Base-by-base conservation (phyloP, 1,140 invertebrate genomes). In the Eueides isabella region DNA sequence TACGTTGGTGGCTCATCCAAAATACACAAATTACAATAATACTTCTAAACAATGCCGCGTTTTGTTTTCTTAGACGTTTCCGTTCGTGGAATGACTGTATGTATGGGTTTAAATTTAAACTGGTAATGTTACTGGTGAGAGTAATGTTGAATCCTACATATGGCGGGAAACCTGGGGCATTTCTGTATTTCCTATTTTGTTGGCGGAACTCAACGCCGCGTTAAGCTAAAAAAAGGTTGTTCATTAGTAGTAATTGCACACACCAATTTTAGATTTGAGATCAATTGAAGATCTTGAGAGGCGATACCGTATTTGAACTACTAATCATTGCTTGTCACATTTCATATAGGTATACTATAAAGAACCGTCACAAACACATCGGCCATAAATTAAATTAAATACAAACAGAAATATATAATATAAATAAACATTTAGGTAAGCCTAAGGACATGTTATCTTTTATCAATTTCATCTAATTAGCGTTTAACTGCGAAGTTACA, bases 21-120 rank as follows among this genome's bases (percentile, higher is more conserved):
- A 76, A 75, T 76, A 74, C 67, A 75, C 67, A 79, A 75, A 74
- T 74, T 71, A 75, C 64, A 74, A 74, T 74, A 77, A 71, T 71
- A 61, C 68, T 67, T 75, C 67, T 76, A 81, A 82, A 83, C 80
- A 83, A 79, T 79, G 72, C 66, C 67, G 62, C 41, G 74, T 72
- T 80, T 80, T 80, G 77, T 83, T 83, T 81, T 81, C 76, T 64
- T 75, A 69, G 75, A 79, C 71, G 74, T 79, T 80, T 81, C 74
- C 78, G 72, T 63, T 74, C 23, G 23, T 55, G 19, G 41, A 38
- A 48, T 26, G 9, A 3, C 23, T 26, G 11, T 26, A 55, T 55
- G 48, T 55, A 23, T 55, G 19, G 48, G 6, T 55, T 23, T 55
- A 55, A 55, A 55, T 55, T 55, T 55, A 55, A 55, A 55, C 3